These are phyloP conservation scores for Lepidocyrtinus sp. DNA, from an alignment of 2,888 invertebrate species.

Conservation along the genomic window DNA sequence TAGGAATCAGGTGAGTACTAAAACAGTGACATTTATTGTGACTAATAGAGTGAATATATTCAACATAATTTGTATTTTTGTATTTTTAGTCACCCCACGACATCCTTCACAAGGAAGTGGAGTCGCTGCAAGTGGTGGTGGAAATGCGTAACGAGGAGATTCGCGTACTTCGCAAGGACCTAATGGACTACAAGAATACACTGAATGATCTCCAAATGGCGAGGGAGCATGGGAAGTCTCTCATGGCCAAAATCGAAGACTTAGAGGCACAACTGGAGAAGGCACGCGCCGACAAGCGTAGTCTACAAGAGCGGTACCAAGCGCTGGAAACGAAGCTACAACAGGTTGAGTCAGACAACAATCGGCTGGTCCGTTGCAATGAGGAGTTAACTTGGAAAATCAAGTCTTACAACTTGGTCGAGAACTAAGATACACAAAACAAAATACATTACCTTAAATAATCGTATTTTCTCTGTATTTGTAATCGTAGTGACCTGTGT, in stretches of 20 bases:
- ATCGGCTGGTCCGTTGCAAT: conserved; percentile 61
- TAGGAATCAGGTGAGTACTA: conserved; percentile 41
- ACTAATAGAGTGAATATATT: background rate
- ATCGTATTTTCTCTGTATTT: no score
- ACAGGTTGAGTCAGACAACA: conserved; percentile 56
- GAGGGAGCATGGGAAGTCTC: conserved; percentile 61
- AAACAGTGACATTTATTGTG: background rate
- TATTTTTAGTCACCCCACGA: conserved; percentile 63
- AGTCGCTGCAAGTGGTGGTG: conserved; percentile 88
- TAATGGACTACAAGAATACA: conserved; percentile 58
- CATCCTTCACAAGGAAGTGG: conserved; percentile 80
- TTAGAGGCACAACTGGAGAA: conserved; percentile 67
- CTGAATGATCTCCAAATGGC: conserved; percentile 61
- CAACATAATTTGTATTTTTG: background rate
- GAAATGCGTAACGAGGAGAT: conserved; percentile 91
- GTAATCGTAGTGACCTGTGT: no score
- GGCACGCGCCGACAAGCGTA: conserved; percentile 62
- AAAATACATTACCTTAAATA: no score
- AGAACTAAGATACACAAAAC: conserved; percentile 19
- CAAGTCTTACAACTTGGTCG: conserved; percentile 43
- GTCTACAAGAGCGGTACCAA: conserved; percentile 58
- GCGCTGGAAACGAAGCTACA: conserved; percentile 51
- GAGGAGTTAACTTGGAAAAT: conserved; percentile 65
- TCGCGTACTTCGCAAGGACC: conserved; percentile 78
- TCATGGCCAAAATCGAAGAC: conserved; percentile 65